Percentiles rank a stretch among this genome's conserved stretches.
These are phyloP conservation scores for Philereme vetulata DNA, from an alignment of 2,888 invertebrate genomes.

Conservation along the genomic window DNA sequence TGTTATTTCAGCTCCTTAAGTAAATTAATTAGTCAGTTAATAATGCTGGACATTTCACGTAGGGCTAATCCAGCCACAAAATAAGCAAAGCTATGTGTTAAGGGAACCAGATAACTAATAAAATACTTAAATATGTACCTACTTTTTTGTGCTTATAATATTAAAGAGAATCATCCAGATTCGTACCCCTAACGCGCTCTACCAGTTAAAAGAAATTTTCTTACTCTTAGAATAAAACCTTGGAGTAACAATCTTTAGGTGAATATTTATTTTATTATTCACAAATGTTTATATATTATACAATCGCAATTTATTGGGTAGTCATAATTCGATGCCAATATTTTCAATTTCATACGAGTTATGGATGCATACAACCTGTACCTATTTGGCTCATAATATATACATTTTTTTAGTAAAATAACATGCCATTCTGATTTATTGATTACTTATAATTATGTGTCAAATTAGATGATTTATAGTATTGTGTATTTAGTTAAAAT, in stretches of 20 bases:
- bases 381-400: not conserved
- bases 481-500: not conserved
- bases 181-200: not conserved
- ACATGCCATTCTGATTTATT: not conserved
- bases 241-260: slow-evolving; percentile 6
- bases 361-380: not conserved
- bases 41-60: too few species aligned
- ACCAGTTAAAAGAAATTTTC: not conserved
- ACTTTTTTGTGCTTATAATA: too few species aligned
- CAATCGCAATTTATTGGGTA: not conserved
- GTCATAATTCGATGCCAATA: not conserved
- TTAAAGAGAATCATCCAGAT: too few species aligned
- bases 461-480: not conserved
- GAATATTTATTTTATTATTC: slow-evolving; percentile 11
- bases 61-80: too few species aligned
- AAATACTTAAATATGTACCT: too few species aligned
- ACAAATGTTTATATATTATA: not conserved
- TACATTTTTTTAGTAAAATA: not conserved
- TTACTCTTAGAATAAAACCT: slow-evolving; percentile 7
- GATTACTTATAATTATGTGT: not conserved
- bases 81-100: too few species aligned
- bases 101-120: too few species aligned
- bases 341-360: not conserved
- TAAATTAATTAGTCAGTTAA: too few species aligned
- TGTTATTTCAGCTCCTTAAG: too few species aligned